These are phyloP conservation scores for Caprella mutica DNA, from an alignment of 2,888 invertebrate genomes.

Conservation along the genomic window DNA sequence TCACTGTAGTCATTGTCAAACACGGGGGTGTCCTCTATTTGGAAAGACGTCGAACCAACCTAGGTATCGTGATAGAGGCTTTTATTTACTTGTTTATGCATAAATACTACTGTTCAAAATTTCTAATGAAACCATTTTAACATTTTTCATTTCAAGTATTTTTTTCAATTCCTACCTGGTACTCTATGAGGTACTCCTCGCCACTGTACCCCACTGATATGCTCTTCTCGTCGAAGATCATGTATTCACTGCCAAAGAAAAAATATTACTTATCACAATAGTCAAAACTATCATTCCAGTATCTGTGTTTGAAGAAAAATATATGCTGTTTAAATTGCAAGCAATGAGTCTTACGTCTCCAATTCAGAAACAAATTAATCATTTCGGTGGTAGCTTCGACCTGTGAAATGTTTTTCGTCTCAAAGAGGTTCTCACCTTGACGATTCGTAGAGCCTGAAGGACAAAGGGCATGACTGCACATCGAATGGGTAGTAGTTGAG, in stretches of 20 bases:
- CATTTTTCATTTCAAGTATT: background rate
- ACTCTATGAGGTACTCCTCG: slow-evolving; percentile 5
- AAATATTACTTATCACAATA: too few relatives aligned
- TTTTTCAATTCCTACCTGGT: slow-evolving; percentile 3
- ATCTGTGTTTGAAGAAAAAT: too few relatives aligned
- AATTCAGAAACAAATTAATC: too few relatives aligned
- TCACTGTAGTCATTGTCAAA: slow-evolving; percentile 11
- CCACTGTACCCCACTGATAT: background rate
- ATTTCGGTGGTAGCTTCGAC: too few relatives aligned
- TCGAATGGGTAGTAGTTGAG: slow-evolving; percentile 13
- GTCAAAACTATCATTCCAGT: too few relatives aligned
- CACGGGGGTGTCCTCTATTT: background rate
- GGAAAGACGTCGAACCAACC: background rate
- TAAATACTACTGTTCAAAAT: too few relatives aligned
- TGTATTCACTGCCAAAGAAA: background rate
- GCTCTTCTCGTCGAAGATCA: background rate
- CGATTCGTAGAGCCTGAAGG: background rate
- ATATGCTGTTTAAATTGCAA: too few relatives aligned
- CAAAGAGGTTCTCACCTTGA: slow-evolving; percentile 8
- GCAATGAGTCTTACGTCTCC: too few relatives aligned
- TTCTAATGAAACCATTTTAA: background rate
- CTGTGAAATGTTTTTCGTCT: too few relatives aligned
- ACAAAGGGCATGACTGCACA: background rate
- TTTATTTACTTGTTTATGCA: too few relatives aligned
- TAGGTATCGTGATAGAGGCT: too few relatives aligned